Conservation (phyloP, 2,113 vertebrate species). For the Irena cyanogastra region DNA sequence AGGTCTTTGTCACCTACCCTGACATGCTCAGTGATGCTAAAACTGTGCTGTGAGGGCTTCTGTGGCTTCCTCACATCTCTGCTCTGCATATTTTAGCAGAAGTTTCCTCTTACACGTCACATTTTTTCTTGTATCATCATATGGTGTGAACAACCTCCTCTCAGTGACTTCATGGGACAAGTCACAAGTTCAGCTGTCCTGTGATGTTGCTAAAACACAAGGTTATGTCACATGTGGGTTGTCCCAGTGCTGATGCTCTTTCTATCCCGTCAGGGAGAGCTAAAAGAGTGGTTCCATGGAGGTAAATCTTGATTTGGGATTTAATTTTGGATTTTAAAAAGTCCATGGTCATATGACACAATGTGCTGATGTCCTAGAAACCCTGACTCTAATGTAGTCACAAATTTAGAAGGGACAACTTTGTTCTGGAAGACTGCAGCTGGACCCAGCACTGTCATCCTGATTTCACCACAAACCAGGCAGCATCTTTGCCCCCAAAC, state of each 20-base stretch:
- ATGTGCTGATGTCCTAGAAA: not conserved
- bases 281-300: not conserved
- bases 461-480: not conserved
- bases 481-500: not conserved
- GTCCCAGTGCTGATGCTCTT: not conserved
- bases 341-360: not conserved
- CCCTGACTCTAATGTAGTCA: not conserved
- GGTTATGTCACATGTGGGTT: not conserved
- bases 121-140: not conserved
- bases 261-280: not conserved
- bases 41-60: not conserved
- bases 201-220: not conserved
- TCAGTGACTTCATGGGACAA: not conserved
- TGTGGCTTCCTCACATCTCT: not conserved
- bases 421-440: not conserved
- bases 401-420: not conserved
- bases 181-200: not conserved
- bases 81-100: not conserved
- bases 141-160: not conserved
- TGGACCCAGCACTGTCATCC: not conserved
- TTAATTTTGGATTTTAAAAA: not conserved
- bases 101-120: not conserved
- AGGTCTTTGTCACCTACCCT: not conserved
- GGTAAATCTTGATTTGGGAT: not conserved
- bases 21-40: not conserved